These are phyloP conservation scores for Platanista minor DNA, from an alignment of 2,113 vertebrate genomes.

Conservation along the genomic window DNA sequence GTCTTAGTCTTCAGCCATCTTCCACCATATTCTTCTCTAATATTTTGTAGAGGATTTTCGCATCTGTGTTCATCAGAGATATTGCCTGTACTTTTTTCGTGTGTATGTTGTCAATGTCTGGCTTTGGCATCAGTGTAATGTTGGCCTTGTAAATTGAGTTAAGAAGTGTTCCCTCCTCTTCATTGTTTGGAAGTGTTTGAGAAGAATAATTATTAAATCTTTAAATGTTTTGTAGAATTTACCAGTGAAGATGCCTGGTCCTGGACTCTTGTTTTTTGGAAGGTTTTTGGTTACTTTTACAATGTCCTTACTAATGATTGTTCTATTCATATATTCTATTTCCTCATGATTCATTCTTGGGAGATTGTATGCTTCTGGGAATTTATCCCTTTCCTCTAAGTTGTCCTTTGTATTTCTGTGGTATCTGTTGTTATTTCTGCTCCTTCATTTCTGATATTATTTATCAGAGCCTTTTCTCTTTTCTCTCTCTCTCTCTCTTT, in stretches of 20 bases:
- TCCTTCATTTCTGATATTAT: neutral
- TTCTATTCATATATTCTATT: neutral
- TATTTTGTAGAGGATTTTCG: too few relatives aligned
- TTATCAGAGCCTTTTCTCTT: neutral
- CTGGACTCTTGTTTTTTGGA: neutral
- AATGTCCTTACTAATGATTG: neutral
- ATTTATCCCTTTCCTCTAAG: neutral
- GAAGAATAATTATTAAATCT: neutral
- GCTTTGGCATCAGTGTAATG: neutral
- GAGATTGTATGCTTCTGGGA: neutral
- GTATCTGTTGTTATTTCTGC: neutral
- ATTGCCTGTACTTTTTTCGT: neutral
- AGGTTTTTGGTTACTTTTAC: neutral
- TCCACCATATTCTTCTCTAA: too few relatives aligned
- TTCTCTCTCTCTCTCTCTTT: too few relatives aligned
- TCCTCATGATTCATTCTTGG: neutral
- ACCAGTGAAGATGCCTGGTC: neutral
- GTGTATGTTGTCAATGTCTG: neutral
- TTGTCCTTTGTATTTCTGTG: neutral
- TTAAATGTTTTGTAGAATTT: neutral
- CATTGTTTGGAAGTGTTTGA: neutral
- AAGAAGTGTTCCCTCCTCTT: neutral
- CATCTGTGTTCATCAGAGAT: too few relatives aligned
- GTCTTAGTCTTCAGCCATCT: too few relatives aligned
- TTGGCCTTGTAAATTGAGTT: neutral